A percentile compares a stretch with the other conserved stretches of the same genome.
phyloP scores from a whole-genome alignment of 2,888 invertebrate species.

The Antheraea yamamai region DNA sequence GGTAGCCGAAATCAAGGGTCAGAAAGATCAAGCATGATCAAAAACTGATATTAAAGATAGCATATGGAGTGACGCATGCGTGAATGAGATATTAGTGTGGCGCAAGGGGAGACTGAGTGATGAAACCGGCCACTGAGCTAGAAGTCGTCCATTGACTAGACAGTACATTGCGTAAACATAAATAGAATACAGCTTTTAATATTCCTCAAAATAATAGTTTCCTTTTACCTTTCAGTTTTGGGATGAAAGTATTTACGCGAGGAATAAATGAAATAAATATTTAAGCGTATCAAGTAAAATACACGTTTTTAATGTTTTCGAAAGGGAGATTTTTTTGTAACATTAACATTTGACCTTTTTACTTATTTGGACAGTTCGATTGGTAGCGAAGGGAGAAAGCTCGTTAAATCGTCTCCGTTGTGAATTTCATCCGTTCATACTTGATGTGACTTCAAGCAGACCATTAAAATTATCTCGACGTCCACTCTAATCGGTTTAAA shows the following conservation, averaged over 20 bases:
- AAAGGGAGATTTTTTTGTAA: slow-evolving; percentile 14
- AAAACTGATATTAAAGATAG: slow-evolving; percentile 78
- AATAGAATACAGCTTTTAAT: background rate
- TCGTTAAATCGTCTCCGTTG: slow-evolving; percentile 45
- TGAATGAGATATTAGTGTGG: slow-evolving; percentile 76
- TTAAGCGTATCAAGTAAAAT: background rate
- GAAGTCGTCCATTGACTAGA: slow-evolving; percentile 17
- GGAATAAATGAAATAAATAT: background rate
- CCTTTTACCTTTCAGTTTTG: background rate
- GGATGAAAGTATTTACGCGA: background rate
- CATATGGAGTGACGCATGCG: slow-evolving; percentile 73
- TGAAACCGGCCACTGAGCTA: slow-evolving; percentile 44
- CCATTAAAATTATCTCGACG: slow-evolving; percentile 71
- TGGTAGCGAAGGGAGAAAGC: slow-evolving; percentile 51
- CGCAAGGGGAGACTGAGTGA: slow-evolving; percentile 49
- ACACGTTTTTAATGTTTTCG: slow-evolving; percentile 3
- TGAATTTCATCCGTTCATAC: slow-evolving; percentile 39
- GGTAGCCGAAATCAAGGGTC: slow-evolving; percentile 79
- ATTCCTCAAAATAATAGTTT: background rate
- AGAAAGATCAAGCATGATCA: slow-evolving; percentile 76
- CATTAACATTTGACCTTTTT: slow-evolving; percentile 17
- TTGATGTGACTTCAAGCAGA: slow-evolving; percentile 53
- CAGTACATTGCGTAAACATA: slow-evolving; percentile 12
- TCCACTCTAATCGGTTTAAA: slow-evolving; percentile 69
- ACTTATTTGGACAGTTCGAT: slow-evolving; percentile 35